phyloP scores from a whole-genome alignment of 2,888 invertebrate species.

The Callimorpha dominula region DNA sequence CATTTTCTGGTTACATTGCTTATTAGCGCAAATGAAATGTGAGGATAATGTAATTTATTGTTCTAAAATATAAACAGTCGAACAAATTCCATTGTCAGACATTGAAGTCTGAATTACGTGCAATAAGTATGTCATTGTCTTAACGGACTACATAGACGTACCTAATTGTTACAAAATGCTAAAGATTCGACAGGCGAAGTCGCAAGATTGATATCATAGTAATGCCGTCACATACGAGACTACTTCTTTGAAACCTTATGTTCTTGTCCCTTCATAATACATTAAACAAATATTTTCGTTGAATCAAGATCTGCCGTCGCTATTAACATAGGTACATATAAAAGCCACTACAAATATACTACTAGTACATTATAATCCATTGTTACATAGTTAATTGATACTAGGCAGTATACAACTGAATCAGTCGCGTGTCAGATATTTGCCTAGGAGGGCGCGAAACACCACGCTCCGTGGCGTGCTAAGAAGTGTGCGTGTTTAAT shows the following conservation, averaged over 20 bases:
- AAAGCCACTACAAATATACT: constrained; percentile 14
- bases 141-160: too few species aligned
- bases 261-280: constrained; percentile 16
- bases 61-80: too few species aligned
- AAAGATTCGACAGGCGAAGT: background rate
- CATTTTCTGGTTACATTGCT: too few species aligned
- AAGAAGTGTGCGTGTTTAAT: too few species aligned
- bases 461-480: too few species aligned
- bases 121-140: too few species aligned
- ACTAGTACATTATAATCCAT: background rate
- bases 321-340: background rate
- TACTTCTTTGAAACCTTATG: background rate
- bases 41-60: too few species aligned
- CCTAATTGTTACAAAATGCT: background rate
- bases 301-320: background rate
- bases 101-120: too few species aligned
- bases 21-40: too few species aligned
- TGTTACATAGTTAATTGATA: background rate
- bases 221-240: background rate
- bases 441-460: too few species aligned
- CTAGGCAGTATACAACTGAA: background rate
- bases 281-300: constrained; percentile 21
- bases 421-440: background rate
- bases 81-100: too few species aligned
- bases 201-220: background rate